phyloP scores from a whole-genome alignment of 2,113 vertebrate genomes.

The Nymphicus hollandicus region DNA sequence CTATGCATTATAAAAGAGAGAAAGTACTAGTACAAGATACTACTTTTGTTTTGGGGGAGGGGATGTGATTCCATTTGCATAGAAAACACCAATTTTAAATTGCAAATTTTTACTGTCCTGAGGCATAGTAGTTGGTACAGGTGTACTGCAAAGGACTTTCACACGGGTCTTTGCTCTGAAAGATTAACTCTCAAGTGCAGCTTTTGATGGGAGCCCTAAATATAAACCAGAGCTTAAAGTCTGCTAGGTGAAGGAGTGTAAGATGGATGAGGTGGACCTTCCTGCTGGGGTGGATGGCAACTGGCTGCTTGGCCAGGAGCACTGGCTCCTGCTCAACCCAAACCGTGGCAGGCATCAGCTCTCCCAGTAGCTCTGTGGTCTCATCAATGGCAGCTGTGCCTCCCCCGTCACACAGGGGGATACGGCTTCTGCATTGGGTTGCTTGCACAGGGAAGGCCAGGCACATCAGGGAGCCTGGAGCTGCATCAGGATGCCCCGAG shows the following conservation, averaged over 20 bases:
- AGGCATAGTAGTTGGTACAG: background rate
- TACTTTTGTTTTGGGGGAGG: background rate
- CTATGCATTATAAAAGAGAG: background rate
- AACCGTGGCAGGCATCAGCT: background rate
- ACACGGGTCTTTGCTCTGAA: background rate
- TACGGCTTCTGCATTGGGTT: background rate
- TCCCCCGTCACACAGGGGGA: accelerated
- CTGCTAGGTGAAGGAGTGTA: background rate
- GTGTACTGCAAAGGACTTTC: constrained; percentile 18
- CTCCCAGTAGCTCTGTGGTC: background rate
- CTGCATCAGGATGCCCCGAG: accelerated
- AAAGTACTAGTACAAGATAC: background rate
- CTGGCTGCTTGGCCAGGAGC: background rate
- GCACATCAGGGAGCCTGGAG: background rate
- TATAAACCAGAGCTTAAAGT: background rate
- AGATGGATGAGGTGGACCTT: background rate
- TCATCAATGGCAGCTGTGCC: background rate
- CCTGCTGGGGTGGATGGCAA: no score
- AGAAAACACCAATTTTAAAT: constrained; percentile 18
- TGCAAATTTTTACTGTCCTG: background rate
- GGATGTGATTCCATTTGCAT: background rate
- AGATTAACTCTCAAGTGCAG: background rate
- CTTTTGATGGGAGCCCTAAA: background rate
- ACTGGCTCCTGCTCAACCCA: background rate
- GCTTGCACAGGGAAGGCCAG: background rate